These are phyloP conservation scores for Barypeithes pellucidus DNA, from an alignment of 2,888 invertebrate species.

Conservation along the genomic window DNA sequence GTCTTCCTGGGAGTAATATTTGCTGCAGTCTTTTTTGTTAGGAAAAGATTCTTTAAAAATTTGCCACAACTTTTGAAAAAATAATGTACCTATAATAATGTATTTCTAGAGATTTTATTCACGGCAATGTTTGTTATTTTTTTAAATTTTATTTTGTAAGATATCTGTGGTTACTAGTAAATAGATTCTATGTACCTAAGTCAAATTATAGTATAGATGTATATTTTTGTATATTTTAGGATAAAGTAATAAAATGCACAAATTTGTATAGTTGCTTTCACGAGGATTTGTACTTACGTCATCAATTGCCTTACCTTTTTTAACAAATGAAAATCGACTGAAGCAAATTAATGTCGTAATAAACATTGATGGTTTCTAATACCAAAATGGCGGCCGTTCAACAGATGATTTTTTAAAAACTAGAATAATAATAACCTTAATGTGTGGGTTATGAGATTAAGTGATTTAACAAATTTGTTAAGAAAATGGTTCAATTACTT, in stretches of 20 bases:
- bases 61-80: slow-evolving; percentile 51
- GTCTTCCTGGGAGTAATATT: slow-evolving; percentile 79
- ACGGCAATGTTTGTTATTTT: neutral
- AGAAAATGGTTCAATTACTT: too few species aligned
- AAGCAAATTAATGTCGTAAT: too few species aligned
- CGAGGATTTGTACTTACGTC: too few species aligned
- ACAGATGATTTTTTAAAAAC: too few species aligned
- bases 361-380: too few species aligned
- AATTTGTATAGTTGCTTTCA: too few species aligned
- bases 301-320: too few species aligned
- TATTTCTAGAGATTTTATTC: neutral
- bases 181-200: neutral
- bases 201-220: neutral
- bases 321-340: too few species aligned
- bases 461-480: too few species aligned
- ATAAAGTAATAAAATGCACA: neutral
- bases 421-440: too few species aligned
- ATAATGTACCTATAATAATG: slow-evolving; percentile 26
- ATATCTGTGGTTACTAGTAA: neutral
- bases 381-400: too few species aligned
- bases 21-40: slow-evolving; percentile 76
- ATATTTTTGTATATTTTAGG: neutral
- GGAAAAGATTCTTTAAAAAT: slow-evolving; percentile 61
- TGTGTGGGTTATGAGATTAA: too few species aligned
- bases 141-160: neutral